Evolutionary conservation across 2,113 vertebrate genomes (phyloP).

Genomic region (Thalassarche chlororhynchos): DNA sequence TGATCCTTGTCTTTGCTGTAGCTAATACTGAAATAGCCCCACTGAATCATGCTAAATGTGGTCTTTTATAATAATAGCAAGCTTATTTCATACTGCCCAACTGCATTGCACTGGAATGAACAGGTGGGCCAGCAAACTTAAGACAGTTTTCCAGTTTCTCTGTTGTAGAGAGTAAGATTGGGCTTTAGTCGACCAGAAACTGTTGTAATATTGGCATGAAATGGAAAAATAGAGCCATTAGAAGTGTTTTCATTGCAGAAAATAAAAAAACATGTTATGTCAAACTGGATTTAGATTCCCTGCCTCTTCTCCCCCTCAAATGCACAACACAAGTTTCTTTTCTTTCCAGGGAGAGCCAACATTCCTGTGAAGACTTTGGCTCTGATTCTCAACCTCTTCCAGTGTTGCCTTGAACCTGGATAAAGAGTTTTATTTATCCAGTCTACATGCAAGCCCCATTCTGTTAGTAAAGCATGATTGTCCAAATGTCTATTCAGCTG

Average conservation of each 20-base stretch:
- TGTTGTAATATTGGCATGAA: neutral
- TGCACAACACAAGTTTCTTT: neutral
- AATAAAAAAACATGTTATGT: neutral
- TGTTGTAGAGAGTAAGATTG: neutral
- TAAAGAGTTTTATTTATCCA: neutral
- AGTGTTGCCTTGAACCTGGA: neutral
- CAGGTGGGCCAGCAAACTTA: neutral
- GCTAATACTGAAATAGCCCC: neutral
- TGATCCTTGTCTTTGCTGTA: neutral
- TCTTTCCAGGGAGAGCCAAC: neutral
- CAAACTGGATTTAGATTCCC: neutral
- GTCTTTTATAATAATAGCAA: neutral
- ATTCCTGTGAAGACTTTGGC: neutral
- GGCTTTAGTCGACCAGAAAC: neutral
- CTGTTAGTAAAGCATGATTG: neutral
- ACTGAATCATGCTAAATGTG: neutral
- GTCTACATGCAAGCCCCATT: neutral
- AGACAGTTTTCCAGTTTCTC: neutral
- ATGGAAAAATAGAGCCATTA: neutral
- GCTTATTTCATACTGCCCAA: neutral
- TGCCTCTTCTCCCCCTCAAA: neutral
- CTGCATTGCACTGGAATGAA: neutral
- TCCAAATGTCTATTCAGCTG: neutral
- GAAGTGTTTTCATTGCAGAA: neutral
- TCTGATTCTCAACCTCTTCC: neutral